A percentile compares a stretch with the other conserved stretches of the same genome.
Conservation (phyloP, 2,888 invertebrate genomes). For the Thereva unica region DNA sequence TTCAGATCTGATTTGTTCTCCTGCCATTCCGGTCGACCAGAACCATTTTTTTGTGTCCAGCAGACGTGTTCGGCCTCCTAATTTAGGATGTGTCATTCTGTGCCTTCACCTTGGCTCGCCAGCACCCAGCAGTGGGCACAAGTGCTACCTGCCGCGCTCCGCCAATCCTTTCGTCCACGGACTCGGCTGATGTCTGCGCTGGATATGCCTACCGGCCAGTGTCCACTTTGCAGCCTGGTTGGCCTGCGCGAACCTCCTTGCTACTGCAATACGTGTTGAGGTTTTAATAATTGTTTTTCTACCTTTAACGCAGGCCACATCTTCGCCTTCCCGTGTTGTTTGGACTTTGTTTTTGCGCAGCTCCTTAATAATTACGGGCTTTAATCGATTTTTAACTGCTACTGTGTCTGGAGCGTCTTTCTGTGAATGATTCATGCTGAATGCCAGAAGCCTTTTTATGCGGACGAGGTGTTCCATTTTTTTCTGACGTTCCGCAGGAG, state of each 20-base stretch:
- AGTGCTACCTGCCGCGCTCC: slow-evolving; percentile 17
- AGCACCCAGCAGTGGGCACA: slow-evolving; percentile 11
- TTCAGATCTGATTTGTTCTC: slow-evolving; percentile 29
- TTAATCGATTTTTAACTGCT: slow-evolving; percentile 35
- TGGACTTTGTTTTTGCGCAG: slow-evolving; percentile 25
- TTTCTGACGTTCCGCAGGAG: no score
- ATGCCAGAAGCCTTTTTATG: background rate
- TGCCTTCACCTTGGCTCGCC: slow-evolving; percentile 10
- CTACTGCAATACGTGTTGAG: slow-evolving; percentile 34
- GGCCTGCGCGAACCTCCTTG: background rate
- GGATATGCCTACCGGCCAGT: no score
- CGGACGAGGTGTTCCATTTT: no score
- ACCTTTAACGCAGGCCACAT: slow-evolving; percentile 19
- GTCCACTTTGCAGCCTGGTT: background rate
- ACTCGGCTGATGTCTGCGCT: no score
- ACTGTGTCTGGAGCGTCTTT: slow-evolving; percentile 26
- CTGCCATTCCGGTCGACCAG: slow-evolving; percentile 29
- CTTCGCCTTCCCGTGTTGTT: slow-evolving; percentile 28
- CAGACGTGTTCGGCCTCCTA: slow-evolving; percentile 32
- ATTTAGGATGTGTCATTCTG: slow-evolving; percentile 31
- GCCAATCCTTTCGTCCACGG: no score
- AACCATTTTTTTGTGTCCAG: slow-evolving; percentile 34
- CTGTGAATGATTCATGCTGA: slow-evolving; percentile 24
- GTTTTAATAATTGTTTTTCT: slow-evolving; percentile 27
- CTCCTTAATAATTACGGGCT: slow-evolving; percentile 30